Percentiles rank a stretch among this genome's conserved stretches.
phyloP scores from a whole-genome alignment of 2,797 vertebrate species.

The Cyclopterus lumpus region DNA sequence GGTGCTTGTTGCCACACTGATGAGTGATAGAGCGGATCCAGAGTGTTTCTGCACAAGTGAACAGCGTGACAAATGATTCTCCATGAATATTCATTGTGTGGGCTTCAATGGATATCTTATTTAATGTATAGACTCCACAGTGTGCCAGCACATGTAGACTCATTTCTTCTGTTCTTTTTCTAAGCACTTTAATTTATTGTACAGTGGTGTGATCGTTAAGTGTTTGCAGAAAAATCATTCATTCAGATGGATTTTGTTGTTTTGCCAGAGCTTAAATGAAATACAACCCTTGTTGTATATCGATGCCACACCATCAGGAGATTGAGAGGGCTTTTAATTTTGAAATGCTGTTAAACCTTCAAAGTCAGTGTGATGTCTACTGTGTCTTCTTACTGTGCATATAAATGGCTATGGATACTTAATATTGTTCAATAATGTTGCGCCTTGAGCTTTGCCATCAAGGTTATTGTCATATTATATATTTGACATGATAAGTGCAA shows the following conservation, averaged over 20 bases:
- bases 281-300: neutral
- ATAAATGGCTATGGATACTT: neutral
- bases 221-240: neutral
- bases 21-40: constrained; percentile 42
- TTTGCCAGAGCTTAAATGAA: neutral
- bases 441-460: neutral
- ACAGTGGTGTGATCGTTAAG: neutral
- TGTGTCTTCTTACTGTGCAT: neutral
- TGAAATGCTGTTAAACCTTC: neutral
- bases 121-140: constrained; percentile 5
- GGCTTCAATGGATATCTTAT: constrained; percentile 10
- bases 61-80: constrained; percentile 14
- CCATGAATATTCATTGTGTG: constrained; percentile 47
- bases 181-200: neutral
- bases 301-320: neutral
- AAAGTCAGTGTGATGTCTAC: neutral
- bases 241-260: neutral
- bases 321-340: neutral
- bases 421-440: neutral
- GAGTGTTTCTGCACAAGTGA: constrained; percentile 19
- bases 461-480: neutral
- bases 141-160: neutral
- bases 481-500: neutral
- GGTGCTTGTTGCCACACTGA: constrained; percentile 19
- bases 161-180: neutral